A percentile compares a stretch with the other conserved stretches of the same genome.
These are phyloP conservation scores for Drosophila monieri DNA, from an alignment of 2,888 invertebrate species.

Conservation along the genomic window DNA sequence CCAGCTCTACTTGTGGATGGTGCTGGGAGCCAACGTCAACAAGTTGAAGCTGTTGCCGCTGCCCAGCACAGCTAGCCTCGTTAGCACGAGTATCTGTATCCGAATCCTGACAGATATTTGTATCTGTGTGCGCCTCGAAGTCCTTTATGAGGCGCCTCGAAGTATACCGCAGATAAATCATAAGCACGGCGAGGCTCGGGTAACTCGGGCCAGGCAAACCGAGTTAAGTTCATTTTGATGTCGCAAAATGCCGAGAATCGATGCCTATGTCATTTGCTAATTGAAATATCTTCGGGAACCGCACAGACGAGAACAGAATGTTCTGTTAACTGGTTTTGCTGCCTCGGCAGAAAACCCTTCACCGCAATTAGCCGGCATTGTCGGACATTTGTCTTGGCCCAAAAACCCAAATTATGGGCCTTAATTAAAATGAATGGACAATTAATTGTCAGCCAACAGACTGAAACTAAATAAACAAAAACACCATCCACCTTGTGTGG, in stretches of 20 bases:
- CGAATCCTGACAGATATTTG: slow-evolving; percentile 5
- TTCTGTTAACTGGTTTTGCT: slow-evolving; percentile 4
- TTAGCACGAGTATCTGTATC: slow-evolving; percentile 21
- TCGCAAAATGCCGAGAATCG: slow-evolving; percentile 27
- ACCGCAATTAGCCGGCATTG: slow-evolving; percentile 48
- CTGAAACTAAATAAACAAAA: slow-evolving; percentile 23
- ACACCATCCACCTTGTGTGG: slow-evolving; percentile 13
- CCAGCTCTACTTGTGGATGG: slow-evolving; percentile 50
- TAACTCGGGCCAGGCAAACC: slow-evolving; percentile 15
- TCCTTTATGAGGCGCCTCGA: slow-evolving; percentile 50
- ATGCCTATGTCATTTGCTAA: slow-evolving; percentile 39
- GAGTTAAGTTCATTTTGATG: slow-evolving; percentile 40
- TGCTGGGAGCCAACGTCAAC: slow-evolving; percentile 70
- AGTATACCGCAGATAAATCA: slow-evolving; percentile 71
- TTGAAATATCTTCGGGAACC: slow-evolving; percentile 54
- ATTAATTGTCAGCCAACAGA: slow-evolving; percentile 64
- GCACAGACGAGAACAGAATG: slow-evolving; percentile 4
- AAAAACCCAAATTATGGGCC: slow-evolving; percentile 44
- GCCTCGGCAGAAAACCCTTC: slow-evolving; percentile 9
- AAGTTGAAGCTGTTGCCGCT: slow-evolving; percentile 76
- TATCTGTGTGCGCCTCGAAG: slow-evolving; percentile 5
- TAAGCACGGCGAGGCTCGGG: slow-evolving; percentile 49
- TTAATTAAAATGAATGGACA: slow-evolving; percentile 71
- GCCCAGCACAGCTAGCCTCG: slow-evolving; percentile 54
- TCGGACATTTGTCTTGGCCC: slow-evolving; percentile 18